Evolutionary conservation across 2,888 invertebrate species (phyloP).

Genomic region (Theretra japonica): DNA sequence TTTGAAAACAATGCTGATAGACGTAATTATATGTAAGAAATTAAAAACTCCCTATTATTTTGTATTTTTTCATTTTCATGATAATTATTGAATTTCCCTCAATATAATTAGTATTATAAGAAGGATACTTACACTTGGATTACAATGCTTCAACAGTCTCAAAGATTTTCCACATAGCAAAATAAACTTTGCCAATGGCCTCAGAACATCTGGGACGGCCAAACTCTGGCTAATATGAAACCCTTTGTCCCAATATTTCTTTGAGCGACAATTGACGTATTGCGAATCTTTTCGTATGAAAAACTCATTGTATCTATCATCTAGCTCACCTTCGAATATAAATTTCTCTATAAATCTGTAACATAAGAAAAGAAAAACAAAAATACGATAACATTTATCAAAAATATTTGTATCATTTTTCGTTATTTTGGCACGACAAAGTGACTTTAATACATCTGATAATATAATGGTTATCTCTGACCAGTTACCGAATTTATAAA

Average conservation of each 20-base stretch:
- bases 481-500: no score
- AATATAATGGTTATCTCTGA: no score
- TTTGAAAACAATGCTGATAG: no score
- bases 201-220: constrained; percentile 88
- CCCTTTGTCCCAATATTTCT: constrained; percentile 88
- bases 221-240: constrained; percentile 81
- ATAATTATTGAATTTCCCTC: no score
- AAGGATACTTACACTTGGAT: constrained; percentile 85
- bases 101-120: not conserved
- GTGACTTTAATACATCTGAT: no score
- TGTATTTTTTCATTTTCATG: no score
- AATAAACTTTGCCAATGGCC: constrained; percentile 86
- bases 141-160: constrained; percentile 88
- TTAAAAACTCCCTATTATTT: no score
- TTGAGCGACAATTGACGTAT: constrained; percentile 86
- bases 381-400: no score
- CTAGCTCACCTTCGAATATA: constrained; percentile 93
- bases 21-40: no score
- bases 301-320: constrained; percentile 93
- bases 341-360: constrained; percentile 90
- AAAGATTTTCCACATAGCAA: constrained; percentile 91
- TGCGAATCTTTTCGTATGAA: constrained; percentile 90
- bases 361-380: no score
- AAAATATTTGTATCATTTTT: no score
- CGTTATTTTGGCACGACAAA: no score